Evolutionary conservation across 2,113 vertebrate genomes (phyloP).

Genomic region (Phyllostomus discolor): DNA sequence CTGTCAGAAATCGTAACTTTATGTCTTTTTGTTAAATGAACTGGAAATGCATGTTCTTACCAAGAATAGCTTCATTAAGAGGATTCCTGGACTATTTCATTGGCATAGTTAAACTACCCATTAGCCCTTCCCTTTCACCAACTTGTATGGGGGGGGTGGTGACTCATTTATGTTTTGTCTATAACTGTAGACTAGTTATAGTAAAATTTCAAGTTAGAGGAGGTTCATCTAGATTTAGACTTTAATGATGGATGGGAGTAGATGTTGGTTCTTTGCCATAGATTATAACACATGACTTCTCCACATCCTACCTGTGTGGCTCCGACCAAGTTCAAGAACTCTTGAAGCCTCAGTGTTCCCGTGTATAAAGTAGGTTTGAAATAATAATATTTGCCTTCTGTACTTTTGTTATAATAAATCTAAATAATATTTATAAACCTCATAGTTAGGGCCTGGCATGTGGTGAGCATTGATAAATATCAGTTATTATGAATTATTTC

Average conservation of each 20-base stretch:
- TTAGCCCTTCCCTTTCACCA: background rate
- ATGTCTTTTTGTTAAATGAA: constrained; percentile 48
- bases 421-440: constrained; percentile 17
- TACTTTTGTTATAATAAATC: background rate
- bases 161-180: background rate
- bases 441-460: background rate
- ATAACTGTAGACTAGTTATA: background rate
- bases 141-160: background rate
- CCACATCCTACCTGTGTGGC: background rate
- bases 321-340: background rate
- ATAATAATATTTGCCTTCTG: background rate
- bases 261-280: background rate
- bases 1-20: background rate
- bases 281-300: background rate
- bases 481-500: background rate
- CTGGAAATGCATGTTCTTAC: background rate
- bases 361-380: background rate
- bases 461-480: background rate
- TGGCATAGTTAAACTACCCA: background rate
- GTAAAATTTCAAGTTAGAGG: background rate
- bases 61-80: constrained; percentile 16
- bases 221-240: background rate
- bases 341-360: background rate
- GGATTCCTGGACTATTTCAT: background rate
- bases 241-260: background rate